Evolutionary conservation across 2,797 vertebrate species (phyloP).

Genomic region (Poecilia gillii): DNA sequence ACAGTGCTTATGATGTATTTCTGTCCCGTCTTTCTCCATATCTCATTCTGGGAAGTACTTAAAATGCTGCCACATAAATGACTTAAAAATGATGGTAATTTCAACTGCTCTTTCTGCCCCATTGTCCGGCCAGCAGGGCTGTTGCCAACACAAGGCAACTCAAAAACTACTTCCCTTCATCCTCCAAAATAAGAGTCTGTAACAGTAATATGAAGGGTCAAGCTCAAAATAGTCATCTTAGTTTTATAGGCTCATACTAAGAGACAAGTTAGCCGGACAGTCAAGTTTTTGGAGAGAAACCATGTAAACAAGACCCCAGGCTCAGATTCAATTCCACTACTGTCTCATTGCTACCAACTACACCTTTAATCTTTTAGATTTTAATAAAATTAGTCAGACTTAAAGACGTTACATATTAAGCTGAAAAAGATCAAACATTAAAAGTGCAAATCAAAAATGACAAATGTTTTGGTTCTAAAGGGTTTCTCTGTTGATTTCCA

Average conservation of each 20-base stretch:
- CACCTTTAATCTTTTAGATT: neutral
- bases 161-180: neutral
- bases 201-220: neutral
- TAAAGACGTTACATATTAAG: slow-evolving; percentile 5
- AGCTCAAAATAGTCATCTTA: neutral
- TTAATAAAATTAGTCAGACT: slow-evolving; percentile 3
- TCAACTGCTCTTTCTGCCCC: neutral
- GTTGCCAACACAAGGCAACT: neutral
- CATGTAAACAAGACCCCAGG: neutral
- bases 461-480: slow-evolving; percentile 27
- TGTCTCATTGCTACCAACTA: neutral
- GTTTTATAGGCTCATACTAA: neutral
- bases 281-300: neutral
- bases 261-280: neutral
- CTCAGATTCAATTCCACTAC: neutral
- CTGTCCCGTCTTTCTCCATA: neutral
- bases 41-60: neutral
- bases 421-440: slow-evolving; percentile 24
- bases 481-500: slow-evolving; percentile 21
- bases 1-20: neutral
- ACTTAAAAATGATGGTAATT: neutral
- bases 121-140: neutral
- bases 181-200: neutral
- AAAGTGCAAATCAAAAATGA: slow-evolving; percentile 20
- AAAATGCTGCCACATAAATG: neutral